Base-by-base conservation (phyloP, 2,113 vertebrate genomes). In the Catharus fuscescens region DNA sequence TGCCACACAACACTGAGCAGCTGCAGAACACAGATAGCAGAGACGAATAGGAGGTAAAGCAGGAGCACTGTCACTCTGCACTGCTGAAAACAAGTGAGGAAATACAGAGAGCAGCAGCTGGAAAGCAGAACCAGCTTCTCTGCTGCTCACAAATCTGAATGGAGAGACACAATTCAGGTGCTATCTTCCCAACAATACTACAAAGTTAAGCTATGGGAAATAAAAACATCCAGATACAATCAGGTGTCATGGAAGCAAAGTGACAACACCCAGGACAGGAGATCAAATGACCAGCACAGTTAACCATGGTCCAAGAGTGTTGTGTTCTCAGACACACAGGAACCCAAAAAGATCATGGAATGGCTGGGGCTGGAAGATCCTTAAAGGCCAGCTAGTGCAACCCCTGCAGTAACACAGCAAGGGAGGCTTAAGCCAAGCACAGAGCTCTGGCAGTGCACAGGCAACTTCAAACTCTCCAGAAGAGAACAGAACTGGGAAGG, bases 1-100 rank as follows among this genome's bases (percentile, higher is more conserved):
- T 44, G 67, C 66, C 70, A 77, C 21, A 59, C 34, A 83, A 13
- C 4, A 29, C 29, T 18, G 60, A 57, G 62, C 82, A 90, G 92
- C 82, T 95, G 94, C 82, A 95, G 85, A 83, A 5, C 56, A 67
- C 60, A 77, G 95, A 90, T 88, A 94, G 80, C 78, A 77, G 66
- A 90, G 84, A 80, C 8, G 24, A 84, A 54, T 12, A 13, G 38
- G 8, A 38, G 14, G 31, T 5, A 72, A 70, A 57, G 34, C 62
- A 77, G 53, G 45, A 80, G 9, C 36, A 26, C 4, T 38, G 12
- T 4, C 72, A 31, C 21, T 15, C 73, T 56, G 34, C 42, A 32
- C n/a, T n/a, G 6, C 9, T 24, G 28, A 59, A 34, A 65, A 17
- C 42, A 65, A 60, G 56, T 15, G 6, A 36, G 54, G 28, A 40